phyloP scores from a whole-genome alignment of 1,140 invertebrate species.

The Eulimnadia texana region DNA sequence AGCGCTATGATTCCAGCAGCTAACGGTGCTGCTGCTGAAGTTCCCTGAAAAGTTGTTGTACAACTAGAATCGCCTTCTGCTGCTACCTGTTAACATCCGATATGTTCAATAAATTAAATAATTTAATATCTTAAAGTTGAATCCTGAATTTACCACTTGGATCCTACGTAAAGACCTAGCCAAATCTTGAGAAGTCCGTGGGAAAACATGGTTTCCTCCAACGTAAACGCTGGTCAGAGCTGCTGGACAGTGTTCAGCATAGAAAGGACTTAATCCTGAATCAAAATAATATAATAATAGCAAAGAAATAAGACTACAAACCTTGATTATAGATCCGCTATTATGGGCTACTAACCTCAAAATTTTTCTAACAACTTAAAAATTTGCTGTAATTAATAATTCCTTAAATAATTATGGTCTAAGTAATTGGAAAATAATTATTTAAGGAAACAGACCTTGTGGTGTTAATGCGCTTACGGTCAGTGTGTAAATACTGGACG shows the following conservation, averaged over 20 bases:
- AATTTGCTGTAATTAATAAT: too few species aligned
- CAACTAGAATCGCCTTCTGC: constrained; percentile 23
- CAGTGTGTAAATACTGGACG: constrained; percentile 71
- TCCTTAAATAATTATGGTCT: not conserved
- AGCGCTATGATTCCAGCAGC: constrained; percentile 41
- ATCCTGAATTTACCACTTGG: not conserved
- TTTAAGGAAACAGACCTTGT: constrained; percentile 1
- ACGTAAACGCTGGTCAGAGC: constrained; percentile 31
- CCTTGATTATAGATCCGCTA: too few species aligned
- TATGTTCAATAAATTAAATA: not conserved
- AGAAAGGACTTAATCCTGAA: too few species aligned
- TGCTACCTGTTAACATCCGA: constrained; percentile 21
- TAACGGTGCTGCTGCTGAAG: constrained; percentile 40
- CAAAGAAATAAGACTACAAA: constrained; percentile 28
- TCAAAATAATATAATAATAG: too few species aligned
- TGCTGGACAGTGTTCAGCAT: constrained; percentile 31
- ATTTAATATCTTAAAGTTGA: not conserved
- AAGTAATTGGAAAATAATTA: not conserved
- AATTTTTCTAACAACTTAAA: too few species aligned
- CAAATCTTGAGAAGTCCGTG: not conserved
- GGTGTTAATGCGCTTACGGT: constrained; percentile 44
- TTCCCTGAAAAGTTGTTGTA: constrained; percentile 29
- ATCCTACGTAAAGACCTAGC: not conserved
- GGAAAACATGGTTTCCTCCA: constrained; percentile 23
- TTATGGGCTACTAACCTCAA: too few species aligned